Evolutionary conservation across 2,113 vertebrate genomes (phyloP).

Genomic region (human): GRCh38 chr18:68039501-68040000

Average conservation of each 20-base stretch:
- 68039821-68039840: background rate
- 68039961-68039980: background rate
- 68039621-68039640: background rate
- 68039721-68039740: background rate
- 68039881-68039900: background rate
- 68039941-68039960: background rate
- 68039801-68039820: background rate
- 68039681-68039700: background rate
- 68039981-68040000: background rate
- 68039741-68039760: background rate
- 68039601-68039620: background rate
- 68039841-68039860: background rate
- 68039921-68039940: background rate
- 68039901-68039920: background rate
- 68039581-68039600: background rate
- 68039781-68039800: background rate
- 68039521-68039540: background rate
- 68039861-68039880: background rate
- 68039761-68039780: accelerated
- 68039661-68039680: background rate
- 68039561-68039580: background rate
- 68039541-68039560: background rate
- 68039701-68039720: background rate
- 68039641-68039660: background rate
- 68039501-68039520: background rate